Evolutionary conservation across 2,797 vertebrate species (phyloP).

Genomic region (Notolepis coatsorum): DNA sequence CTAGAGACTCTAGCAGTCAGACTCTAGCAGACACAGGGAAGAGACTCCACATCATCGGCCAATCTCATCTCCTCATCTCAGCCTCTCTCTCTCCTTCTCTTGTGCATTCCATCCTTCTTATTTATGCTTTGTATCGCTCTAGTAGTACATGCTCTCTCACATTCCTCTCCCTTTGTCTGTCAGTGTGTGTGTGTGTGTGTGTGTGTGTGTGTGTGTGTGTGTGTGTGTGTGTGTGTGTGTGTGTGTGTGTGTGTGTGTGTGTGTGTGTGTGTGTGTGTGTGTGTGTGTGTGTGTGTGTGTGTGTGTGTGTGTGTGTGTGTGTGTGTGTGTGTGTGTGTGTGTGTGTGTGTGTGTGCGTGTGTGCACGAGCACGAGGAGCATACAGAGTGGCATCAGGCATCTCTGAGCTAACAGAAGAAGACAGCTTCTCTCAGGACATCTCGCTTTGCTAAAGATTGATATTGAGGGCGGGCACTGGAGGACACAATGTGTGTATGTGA

Average conservation of each 20-base stretch:
- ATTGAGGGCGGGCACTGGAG: slow-evolving; percentile 38
- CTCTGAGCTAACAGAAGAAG: slow-evolving; percentile 41
- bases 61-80: background rate
- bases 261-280: background rate
- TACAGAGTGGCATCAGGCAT: slow-evolving; percentile 36
- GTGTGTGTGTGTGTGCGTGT: no score
- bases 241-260: background rate
- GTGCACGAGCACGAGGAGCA: slow-evolving; percentile 24
- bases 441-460: slow-evolving; percentile 50
- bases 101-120: slow-evolving; percentile 9
- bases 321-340: no score
- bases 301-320: no score
- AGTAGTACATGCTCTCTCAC: background rate
- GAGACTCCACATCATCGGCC: slow-evolving; percentile 12
- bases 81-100: background rate
- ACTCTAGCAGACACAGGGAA: slow-evolving; percentile 54
- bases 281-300: no score
- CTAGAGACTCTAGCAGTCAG: slow-evolving; percentile 4
- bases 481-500: slow-evolving; percentile 19
- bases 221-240: background rate
- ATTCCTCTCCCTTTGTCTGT: slow-evolving; percentile 5
- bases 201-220: background rate
- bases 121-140: no score
- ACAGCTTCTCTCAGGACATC: slow-evolving; percentile 37
- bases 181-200: background rate